Base-by-base conservation (phyloP, 2,888 invertebrate species). In the Cephus spinipes region DNA sequence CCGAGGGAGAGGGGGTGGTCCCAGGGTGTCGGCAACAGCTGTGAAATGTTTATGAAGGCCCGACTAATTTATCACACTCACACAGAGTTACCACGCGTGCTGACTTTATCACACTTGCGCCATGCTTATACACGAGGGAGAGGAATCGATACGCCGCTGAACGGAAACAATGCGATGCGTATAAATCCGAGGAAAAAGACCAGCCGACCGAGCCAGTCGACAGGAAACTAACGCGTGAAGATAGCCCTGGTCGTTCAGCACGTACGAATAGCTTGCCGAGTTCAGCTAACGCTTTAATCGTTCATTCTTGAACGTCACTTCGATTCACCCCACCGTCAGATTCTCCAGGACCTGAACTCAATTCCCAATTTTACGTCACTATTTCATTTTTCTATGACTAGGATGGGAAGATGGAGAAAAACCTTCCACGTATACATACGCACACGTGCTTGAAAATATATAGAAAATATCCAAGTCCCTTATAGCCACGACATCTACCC, bases 21-120 rank as follows among this genome's bases (percentile, higher is more conserved):
- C 80, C 68, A 80, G 81, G 83, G 83, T 89, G 90, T 90, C 89
- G 88, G 88, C 89, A 87, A 82, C 90, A 90, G 90, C 89, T 89
- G 90, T 89, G 89, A 90, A 90, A 90, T 90, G 90, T 90, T 90
- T 90, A 90, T 90, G 90, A 90, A 90, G 88, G 87, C 89, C 85
- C 86, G 87, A 88, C 89, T 90, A 90, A 90, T 90, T 90, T 90
- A 90, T 90, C 87, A 88, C 88, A 81, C 83, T 81, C 80, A 79
- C 81, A 77, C 79, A 82, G 81, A 81, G 40, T 83, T 71, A 82
- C 80, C 83, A 83, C 76, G 73, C 76, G 74, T 75, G 71, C 75
- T 35, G 75, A 77, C 75, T 79, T 79, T 79, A 77, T 77, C 75
- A 40, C 73, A 33, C 68, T 79, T 76, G 79, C 79, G 40, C 69